phyloP scores from a whole-genome alignment of 2,888 invertebrate species.

The Alloplasta piceator region DNA sequence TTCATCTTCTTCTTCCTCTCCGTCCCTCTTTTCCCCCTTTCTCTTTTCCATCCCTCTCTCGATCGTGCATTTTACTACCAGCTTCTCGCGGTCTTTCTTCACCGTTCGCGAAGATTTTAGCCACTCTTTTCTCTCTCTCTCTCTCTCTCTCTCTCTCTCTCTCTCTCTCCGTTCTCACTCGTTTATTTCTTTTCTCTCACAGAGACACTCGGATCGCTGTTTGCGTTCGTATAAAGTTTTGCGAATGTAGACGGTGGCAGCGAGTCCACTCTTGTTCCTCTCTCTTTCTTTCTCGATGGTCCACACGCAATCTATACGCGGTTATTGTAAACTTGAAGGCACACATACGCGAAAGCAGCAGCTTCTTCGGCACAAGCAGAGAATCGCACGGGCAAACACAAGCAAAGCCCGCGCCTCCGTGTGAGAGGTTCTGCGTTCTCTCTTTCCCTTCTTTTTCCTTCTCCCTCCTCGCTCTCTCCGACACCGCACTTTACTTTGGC shows the following conservation, averaged over 20 bases:
- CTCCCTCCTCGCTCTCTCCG: constrained; percentile 66
- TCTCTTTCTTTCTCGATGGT: constrained; percentile 10
- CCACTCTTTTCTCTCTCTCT: constrained; percentile 36
- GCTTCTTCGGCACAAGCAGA: no score
- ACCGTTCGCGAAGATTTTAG: constrained; percentile 2
- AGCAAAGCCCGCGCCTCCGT: constrained; percentile 14
- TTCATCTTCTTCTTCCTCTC: constrained; percentile 22
- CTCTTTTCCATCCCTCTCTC: constrained; percentile 11
- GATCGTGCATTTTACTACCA: constrained; percentile 13
- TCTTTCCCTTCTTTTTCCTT: constrained; percentile 40
- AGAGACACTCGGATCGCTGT: constrained; percentile 61
- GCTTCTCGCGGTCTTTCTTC: constrained; percentile 20
- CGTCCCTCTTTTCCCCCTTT: constrained; percentile 25
- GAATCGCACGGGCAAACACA: no score
- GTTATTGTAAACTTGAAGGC: constrained; percentile 34
- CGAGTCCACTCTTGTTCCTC: not conserved
- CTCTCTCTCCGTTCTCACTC: constrained; percentile 2
- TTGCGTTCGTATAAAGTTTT: constrained; percentile 66
- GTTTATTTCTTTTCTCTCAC: constrained; percentile 25
- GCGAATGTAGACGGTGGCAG: constrained; percentile 31
- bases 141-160: not conserved
- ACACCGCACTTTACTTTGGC: constrained; percentile 76
- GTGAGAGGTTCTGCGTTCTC: constrained; percentile 31
- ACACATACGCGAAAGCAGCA: constrained; percentile 36
- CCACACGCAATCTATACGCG: constrained; percentile 4